A percentile compares a stretch with the other conserved stretches of the same genome.
Evolutionary conservation across 2,888 invertebrate species (phyloP).

Genomic region (Agrotis exclamationis): DNA sequence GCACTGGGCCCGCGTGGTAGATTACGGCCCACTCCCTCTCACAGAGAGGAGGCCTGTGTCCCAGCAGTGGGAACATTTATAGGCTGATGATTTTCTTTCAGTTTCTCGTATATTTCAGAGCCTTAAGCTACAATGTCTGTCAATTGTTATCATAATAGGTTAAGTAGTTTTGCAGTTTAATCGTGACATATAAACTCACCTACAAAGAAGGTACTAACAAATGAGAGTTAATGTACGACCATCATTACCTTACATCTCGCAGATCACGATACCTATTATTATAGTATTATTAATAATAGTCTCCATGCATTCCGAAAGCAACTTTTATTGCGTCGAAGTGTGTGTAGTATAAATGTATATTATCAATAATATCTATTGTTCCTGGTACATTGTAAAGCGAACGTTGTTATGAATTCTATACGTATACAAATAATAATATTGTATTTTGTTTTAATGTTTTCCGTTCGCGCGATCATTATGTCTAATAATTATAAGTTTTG

Average conservation of each 20-base stretch:
- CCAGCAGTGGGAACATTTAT: too few relatives aligned
- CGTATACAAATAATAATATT: conserved; percentile 70
- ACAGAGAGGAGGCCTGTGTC: too few relatives aligned
- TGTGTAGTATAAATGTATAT: conserved; percentile 44
- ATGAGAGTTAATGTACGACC: neutral
- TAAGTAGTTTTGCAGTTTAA: neutral
- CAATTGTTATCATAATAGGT: neutral
- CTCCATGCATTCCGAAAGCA: conserved; percentile 39
- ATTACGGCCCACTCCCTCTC: too few relatives aligned
- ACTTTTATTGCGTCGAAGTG: conserved; percentile 57
- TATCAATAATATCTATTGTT: conserved; percentile 80
- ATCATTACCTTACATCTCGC: neutral
- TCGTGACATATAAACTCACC: neutral
- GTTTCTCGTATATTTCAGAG: neutral
- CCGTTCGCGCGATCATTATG: conserved; percentile 61
- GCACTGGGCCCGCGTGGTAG: too few relatives aligned
- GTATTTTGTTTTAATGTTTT: conserved; percentile 66
- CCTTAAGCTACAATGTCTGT: too few relatives aligned
- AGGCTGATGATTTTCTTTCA: too few relatives aligned
- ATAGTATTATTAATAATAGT: conserved; percentile 29
- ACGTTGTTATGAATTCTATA: conserved; percentile 69
- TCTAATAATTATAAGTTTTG: conserved; percentile 67
- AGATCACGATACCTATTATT: conserved; percentile 34
- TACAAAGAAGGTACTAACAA: neutral
- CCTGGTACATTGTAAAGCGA: conserved; percentile 69